Conservation (phyloP, 2,113 vertebrate genomes). For the Murina feae region DNA sequence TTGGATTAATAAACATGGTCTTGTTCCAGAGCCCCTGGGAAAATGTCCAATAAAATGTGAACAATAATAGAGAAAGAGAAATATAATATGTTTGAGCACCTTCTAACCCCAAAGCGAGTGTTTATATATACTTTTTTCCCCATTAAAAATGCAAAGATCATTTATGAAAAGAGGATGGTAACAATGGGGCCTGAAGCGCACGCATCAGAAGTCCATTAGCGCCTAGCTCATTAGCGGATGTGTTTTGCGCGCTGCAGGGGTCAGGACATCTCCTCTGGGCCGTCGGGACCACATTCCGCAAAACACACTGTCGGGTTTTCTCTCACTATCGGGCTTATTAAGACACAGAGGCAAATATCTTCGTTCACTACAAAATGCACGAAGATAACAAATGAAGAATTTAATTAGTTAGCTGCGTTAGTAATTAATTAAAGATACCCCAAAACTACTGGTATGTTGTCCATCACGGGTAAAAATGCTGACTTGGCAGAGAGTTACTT, state of each 20-base stretch:
- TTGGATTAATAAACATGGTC: constrained; percentile 61
- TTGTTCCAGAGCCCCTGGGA: constrained; percentile 35
- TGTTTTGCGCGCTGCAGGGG: background rate
- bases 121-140: constrained; percentile 28
- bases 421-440: constrained; percentile 8
- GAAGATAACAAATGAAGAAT: background rate
- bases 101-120: constrained; percentile 52
- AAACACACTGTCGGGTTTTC: background rate
- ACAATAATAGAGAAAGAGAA: constrained; percentile 40
- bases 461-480: background rate
- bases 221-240: background rate
- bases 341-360: background rate
- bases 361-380: background rate
- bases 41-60: constrained; percentile 54
- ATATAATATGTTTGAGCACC: constrained; percentile 22
- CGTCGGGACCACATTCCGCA: background rate
- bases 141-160: constrained; percentile 46
- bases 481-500: background rate
- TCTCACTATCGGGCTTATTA: background rate
- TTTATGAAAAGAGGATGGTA: constrained; percentile 54
- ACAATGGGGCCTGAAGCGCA: background rate
- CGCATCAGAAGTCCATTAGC: background rate
- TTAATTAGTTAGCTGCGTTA: background rate
- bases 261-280: constrained; percentile 14
- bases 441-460: background rate